phyloP scores from a whole-genome alignment of 1,140 invertebrate species.

The Drosophila burlai region DNA sequence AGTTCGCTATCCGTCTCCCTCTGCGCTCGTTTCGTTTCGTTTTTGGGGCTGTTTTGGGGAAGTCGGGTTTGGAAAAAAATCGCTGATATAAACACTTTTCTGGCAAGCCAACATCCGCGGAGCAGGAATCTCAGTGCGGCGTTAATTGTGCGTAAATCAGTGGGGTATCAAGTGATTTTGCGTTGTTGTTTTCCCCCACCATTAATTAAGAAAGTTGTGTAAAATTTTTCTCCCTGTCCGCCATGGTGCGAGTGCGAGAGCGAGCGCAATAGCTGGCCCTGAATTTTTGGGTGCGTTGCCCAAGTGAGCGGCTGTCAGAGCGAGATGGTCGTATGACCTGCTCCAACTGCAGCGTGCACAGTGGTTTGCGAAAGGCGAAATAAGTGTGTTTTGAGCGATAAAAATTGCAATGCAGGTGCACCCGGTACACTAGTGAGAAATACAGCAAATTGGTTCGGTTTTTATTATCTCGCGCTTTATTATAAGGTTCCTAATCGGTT shows the following conservation, averaged over 20 bases:
- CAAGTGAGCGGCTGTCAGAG: conserved; percentile 39
- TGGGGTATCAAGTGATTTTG: conserved; percentile 25
- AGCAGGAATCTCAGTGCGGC: conserved; percentile 24
- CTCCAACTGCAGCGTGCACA: conserved; percentile 67
- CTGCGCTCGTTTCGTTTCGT: conserved; percentile 71
- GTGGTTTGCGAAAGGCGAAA: conserved; percentile 44
- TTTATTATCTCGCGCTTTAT: conserved; percentile 6
- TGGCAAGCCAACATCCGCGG: conserved; percentile 30
- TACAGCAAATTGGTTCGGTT: neutral
- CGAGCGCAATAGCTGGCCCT: conserved; percentile 62
- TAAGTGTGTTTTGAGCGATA: conserved; percentile 1
- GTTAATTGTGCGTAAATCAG: conserved; percentile 59
- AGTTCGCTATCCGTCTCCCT: conserved; percentile 72
- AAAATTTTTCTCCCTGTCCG: conserved; percentile 71
- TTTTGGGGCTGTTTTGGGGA: conserved; percentile 59
- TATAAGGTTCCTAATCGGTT: conserved; percentile 7
- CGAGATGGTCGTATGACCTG: conserved; percentile 52
- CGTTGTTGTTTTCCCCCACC: conserved; percentile 51
- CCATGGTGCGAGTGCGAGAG: conserved; percentile 64
- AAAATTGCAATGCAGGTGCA: conserved; percentile 29
- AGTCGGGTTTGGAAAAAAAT: conserved; percentile 58
- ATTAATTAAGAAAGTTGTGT: conserved; percentile 82
- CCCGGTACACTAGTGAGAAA: neutral
- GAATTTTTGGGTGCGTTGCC: conserved; percentile 78
- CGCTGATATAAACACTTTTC: conserved; percentile 28